Conservation (phyloP, 2,797 vertebrate species). For the Heteromormyrus szaboi region DNA sequence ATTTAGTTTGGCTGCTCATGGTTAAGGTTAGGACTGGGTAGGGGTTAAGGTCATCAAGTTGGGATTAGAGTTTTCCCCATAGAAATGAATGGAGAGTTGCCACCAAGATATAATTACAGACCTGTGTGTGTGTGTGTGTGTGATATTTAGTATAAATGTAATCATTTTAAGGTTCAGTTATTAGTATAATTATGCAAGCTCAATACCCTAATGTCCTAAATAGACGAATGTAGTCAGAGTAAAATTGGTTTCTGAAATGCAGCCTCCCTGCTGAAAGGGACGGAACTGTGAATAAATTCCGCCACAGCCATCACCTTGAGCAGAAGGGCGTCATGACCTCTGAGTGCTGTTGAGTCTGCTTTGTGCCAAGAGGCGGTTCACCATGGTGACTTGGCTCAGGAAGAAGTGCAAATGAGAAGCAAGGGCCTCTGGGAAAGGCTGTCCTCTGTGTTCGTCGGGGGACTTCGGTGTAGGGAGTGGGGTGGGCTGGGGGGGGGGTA, state of each 20-base stretch:
- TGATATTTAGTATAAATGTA: not conserved
- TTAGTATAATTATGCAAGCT: not conserved
- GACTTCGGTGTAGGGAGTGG: not conserved
- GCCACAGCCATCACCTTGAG: constrained; percentile 54
- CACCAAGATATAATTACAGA: not conserved
- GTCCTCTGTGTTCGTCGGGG: not conserved
- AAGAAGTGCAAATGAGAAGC: not conserved
- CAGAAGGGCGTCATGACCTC: constrained; percentile 57
- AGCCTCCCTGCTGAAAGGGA: not conserved
- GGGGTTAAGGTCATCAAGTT: not conserved
- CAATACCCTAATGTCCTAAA: not conserved
- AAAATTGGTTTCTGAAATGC: constrained; percentile 48
- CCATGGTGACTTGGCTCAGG: not conserved
- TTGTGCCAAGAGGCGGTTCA: not conserved
- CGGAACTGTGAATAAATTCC: constrained; percentile 48
- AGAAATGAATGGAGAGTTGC: not conserved
- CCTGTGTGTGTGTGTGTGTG: not conserved
- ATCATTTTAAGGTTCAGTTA: not conserved
- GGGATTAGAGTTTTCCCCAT: not conserved
- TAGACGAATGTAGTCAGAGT: not conserved
- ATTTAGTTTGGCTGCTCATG: not conserved
- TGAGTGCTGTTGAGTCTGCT: constrained; percentile 33
- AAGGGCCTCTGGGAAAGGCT: not conserved
- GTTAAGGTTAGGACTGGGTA: not conserved
- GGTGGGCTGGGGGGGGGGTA: not conserved